Evolutionary conservation across 2,113 vertebrate species (phyloP).

Genomic region (Tretioscincus oriximinensis): DNA sequence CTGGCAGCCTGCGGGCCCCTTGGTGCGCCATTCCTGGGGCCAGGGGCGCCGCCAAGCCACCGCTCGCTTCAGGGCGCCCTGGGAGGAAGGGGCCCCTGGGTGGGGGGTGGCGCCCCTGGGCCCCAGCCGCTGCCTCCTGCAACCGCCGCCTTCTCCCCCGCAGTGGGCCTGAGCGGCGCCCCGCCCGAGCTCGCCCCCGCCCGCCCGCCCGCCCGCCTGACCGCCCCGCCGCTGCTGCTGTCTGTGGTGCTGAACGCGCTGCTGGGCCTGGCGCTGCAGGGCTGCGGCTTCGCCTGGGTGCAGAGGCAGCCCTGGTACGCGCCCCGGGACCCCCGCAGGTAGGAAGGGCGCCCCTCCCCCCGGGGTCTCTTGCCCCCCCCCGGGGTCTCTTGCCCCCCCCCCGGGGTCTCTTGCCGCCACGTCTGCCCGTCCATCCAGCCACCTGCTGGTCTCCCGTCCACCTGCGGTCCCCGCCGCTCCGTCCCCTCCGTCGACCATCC

Average conservation of each 20-base stretch:
- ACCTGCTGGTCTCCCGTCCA: too few relatives aligned
- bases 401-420: too few relatives aligned
- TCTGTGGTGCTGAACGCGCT: conserved; percentile 77
- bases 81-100: too few relatives aligned
- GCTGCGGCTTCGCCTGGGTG: conserved; percentile 73
- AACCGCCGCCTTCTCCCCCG: conserved; percentile 8
- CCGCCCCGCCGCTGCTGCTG: conserved; percentile 76
- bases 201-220: conserved; percentile 72
- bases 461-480: too few relatives aligned
- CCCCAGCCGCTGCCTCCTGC: accelerated
- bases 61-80: too few relatives aligned
- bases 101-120: too few relatives aligned
- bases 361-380: too few relatives aligned
- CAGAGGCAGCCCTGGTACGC: conserved; percentile 78
- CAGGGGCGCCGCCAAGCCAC: not conserved
- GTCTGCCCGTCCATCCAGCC: too few relatives aligned
- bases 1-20: too few relatives aligned
- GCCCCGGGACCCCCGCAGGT: conserved; percentile 43
- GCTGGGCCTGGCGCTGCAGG: conserved; percentile 73
- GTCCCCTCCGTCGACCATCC: too few relatives aligned
- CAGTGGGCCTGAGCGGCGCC: conserved; percentile 79
- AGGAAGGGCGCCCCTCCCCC: not conserved
- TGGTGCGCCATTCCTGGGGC: too few relatives aligned
- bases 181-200: conserved; percentile 74
- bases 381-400: too few relatives aligned